Conservation (phyloP, 37 sponge, comb jelly and placozoan genomes). For the Ianthella basta region DNA sequence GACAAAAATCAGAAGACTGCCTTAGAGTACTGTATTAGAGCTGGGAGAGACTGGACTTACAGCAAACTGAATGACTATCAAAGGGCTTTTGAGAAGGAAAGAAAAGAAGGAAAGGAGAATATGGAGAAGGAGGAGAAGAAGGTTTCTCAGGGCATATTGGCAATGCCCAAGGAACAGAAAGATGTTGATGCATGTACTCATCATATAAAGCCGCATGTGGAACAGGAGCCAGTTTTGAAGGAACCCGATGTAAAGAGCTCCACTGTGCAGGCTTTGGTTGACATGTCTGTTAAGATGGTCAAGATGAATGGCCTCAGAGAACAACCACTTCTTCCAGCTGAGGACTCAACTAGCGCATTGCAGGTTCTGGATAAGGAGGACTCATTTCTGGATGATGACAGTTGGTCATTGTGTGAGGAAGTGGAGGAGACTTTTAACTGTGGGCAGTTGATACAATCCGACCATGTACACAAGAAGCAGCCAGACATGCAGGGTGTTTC, state of each 20-base stretch:
- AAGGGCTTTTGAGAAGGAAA: background rate
- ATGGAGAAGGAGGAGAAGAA: background rate
- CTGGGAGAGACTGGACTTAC: background rate
- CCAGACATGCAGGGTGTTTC: background rate
- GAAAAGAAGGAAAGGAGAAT: background rate
- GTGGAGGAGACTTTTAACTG: no score
- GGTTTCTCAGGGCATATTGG: background rate
- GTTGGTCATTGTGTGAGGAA: background rate
- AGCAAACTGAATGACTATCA: constrained; percentile 5
- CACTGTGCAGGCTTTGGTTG: background rate
- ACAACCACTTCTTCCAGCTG: no score
- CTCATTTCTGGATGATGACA: background rate
- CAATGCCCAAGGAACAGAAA: background rate
- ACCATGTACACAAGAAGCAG: no score
- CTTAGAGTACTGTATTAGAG: constrained; percentile 28
- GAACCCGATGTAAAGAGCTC: no score
- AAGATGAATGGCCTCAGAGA: no score
- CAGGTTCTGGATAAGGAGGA: background rate
- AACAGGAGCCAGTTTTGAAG: no score
- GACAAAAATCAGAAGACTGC: constrained; percentile 47
- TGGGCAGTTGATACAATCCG: no score
- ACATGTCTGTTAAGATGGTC: no score
- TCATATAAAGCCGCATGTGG: no score
- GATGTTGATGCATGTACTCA: background rate
- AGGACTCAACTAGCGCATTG: no score